Conservation (phyloP, 2,888 invertebrate species). For the Eilema griseolum region DNA sequence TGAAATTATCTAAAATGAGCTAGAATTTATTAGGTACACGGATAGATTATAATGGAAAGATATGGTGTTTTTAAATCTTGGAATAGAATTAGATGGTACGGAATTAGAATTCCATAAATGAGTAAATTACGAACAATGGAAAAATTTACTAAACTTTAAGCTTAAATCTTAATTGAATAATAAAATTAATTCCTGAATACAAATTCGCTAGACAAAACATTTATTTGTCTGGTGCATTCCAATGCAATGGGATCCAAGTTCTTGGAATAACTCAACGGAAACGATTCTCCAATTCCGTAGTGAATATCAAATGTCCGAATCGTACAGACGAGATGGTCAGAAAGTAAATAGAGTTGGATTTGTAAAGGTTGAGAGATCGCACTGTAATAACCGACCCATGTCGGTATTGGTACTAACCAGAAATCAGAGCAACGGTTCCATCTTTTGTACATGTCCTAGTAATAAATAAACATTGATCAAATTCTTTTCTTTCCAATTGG, state of each 20-base stretch:
- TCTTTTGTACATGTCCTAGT: slow-evolving; percentile 45
- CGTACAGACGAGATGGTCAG: slow-evolving; percentile 53
- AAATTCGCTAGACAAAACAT: not conserved
- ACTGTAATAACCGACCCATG: slow-evolving; percentile 52
- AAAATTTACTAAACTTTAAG: too few species aligned
- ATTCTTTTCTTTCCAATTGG: slow-evolving; percentile 38
- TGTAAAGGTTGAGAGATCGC: slow-evolving; percentile 58
- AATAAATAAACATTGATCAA: slow-evolving; percentile 34
- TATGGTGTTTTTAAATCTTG: too few species aligned
- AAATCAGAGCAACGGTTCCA: slow-evolving; percentile 36
- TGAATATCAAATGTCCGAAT: slow-evolving; percentile 68
- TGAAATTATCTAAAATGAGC: too few species aligned
- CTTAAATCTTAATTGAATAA: slow-evolving; percentile 25
- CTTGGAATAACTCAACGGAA: slow-evolving; percentile 52
- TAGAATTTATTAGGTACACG: too few species aligned
- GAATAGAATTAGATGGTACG: too few species aligned
- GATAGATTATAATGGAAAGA: too few species aligned
- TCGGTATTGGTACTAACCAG: slow-evolving; percentile 31
- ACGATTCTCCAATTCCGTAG: slow-evolving; percentile 58
- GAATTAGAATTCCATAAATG: not conserved
- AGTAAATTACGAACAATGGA: slow-evolving; percentile 20
- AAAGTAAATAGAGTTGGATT: slow-evolving; percentile 62
- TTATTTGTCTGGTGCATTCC: slow-evolving; percentile 20
- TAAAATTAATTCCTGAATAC: slow-evolving; percentile 17
- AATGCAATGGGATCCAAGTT: slow-evolving; percentile 38